A percentile compares a stretch with the other conserved stretches of the same genome.
Conservation (phyloP, 2,797 vertebrate genomes). For the Ceyx erithaca region DNA sequence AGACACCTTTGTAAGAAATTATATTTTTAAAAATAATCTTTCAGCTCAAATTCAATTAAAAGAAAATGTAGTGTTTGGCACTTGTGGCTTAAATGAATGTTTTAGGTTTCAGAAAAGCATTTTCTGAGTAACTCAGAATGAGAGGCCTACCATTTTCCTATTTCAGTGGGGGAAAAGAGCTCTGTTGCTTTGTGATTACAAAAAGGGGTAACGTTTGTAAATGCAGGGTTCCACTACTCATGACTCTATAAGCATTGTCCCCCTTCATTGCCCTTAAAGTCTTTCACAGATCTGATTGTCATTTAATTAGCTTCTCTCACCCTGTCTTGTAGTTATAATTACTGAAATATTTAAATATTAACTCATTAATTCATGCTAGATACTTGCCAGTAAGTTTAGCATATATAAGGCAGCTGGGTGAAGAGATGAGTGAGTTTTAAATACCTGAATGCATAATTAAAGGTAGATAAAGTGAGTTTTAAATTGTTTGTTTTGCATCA, state of each 20-base stretch:
- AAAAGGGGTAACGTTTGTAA: background rate
- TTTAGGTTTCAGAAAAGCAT: background rate
- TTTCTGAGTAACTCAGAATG: background rate
- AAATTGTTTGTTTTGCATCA: constrained; percentile 31
- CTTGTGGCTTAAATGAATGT: background rate
- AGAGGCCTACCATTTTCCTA: background rate
- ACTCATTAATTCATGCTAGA: background rate
- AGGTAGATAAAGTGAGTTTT: constrained; percentile 36
- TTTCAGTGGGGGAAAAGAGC: background rate
- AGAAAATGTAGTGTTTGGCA: background rate
- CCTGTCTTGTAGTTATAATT: background rate
- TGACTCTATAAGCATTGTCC: background rate
- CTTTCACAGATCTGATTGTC: constrained; percentile 7
- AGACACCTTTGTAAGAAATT: background rate
- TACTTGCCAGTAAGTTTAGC: background rate
- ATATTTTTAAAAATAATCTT: background rate
- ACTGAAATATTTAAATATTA: background rate
- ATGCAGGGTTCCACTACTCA: background rate
- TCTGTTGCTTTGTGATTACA: background rate
- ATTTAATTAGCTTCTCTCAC: constrained; percentile 30
- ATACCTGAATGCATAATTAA: constrained; percentile 23
- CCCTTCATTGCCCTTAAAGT: constrained; percentile 39
- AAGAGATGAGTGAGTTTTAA: constrained; percentile 15
- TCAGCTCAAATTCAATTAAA: background rate
- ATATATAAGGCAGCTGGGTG: background rate